Conservation (phyloP, 2,113 vertebrate species). For the Cygnus buccinator region DNA sequence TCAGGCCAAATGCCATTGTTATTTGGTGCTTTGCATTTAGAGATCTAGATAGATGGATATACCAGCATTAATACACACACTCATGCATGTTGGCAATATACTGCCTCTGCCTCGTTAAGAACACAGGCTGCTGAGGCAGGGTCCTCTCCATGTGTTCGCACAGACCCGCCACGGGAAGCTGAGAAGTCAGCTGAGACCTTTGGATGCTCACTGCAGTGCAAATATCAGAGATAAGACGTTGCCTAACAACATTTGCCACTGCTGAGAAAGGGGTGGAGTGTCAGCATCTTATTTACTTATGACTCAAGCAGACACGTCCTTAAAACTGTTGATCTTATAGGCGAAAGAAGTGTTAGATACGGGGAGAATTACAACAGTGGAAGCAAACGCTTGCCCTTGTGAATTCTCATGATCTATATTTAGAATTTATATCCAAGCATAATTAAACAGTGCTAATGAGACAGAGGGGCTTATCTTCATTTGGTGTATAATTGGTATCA, state of each 20-base stretch:
- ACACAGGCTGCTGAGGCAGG: background rate
- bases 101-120: background rate
- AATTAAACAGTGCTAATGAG: conserved; percentile 62
- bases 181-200: background rate
- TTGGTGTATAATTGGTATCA: conserved; percentile 24
- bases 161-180: background rate
- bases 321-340: conserved; percentile 15
- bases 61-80: background rate
- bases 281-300: conserved; percentile 8
- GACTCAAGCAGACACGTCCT: background rate
- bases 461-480: conserved; percentile 55
- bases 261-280: background rate
- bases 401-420: conserved; percentile 58
- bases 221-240: background rate
- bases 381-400: conserved; percentile 52
- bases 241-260: background rate
- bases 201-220: background rate
- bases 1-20: background rate
- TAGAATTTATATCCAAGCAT: conserved; percentile 55
- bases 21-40: background rate
- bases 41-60: background rate
- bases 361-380: conserved; percentile 35
- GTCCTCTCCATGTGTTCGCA: background rate
- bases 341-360: background rate
- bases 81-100: background rate